Evolutionary conservation across 2,113 vertebrate genomes (phyloP).

Genomic region (Vimba vimba): DNA sequence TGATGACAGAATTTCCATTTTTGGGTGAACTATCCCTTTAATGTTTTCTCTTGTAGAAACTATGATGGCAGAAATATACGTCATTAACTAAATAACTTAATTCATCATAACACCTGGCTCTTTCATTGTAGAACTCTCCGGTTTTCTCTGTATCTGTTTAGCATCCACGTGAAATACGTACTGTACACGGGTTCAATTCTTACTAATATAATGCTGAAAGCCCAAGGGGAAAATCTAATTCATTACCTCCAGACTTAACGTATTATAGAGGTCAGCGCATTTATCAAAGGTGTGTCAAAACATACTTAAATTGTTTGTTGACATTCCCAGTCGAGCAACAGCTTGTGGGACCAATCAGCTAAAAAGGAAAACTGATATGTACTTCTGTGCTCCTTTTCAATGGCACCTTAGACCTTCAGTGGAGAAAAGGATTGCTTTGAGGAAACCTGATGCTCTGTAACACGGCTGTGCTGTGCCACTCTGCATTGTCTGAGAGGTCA

Average conservation of each 20-base stretch:
- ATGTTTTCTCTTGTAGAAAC: background rate
- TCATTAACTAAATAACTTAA: background rate
- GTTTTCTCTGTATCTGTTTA: background rate
- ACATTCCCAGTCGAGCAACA: conserved; percentile 28
- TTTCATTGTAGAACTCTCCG: background rate
- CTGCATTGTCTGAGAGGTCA: conserved; percentile 56
- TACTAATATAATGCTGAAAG: background rate
- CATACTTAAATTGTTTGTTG: conserved; percentile 32
- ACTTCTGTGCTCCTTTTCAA: conserved; percentile 43
- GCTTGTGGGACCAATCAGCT: background rate
- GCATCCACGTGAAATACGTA: background rate
- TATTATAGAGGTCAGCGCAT: background rate
- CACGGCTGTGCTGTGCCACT: conserved; percentile 37
- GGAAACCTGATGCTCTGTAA: conserved; percentile 62
- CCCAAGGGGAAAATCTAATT: conserved; percentile 25
- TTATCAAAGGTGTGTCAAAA: conserved; percentile 22
- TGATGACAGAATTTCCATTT: background rate
- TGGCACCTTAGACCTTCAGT: conserved; percentile 39
- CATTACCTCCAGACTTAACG: conserved; percentile 1
- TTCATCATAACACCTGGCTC: background rate
- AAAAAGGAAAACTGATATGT: conserved; percentile 51
- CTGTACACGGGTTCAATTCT: background rate
- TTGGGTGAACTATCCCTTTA: background rate
- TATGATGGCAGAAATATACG: background rate
- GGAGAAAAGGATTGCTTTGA: conserved; percentile 58